Base-by-base conservation (phyloP, 1,140 invertebrate genomes). In the Anoplophora glabripennis region DNA sequence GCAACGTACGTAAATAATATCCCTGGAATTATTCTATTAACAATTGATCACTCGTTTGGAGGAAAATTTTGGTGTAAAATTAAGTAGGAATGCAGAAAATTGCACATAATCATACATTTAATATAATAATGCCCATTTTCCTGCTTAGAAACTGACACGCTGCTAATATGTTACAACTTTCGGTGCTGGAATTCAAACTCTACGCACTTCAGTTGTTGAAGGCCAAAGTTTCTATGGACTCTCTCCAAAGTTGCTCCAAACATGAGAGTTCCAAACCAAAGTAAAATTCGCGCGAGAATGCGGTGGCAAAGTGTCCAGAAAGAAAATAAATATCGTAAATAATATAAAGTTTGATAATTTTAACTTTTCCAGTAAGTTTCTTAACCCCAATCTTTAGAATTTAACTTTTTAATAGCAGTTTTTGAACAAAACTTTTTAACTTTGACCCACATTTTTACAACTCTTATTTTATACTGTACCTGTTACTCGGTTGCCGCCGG, bases 321-420 rank as follows among this genome's bases (percentile, higher is more conserved):
- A 54, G 54, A 63, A 56, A 59, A 62, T 62, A 65, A 65, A 53
- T 65, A 54, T 56, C 53, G 53, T 58, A 66, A 53, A 66, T 66
- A 63, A 63, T 58, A 57, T 54, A 61, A 63, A 63, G 57, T 66
- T 63, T 66, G 61, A 63, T 63, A 60, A 66, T 66, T 58, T 53
- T 35, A 66, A 66, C 64, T 66, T 65, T 58, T 44, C 53, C 40
- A 57, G 49, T 35, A 54, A 58, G 61, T 49, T 66, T 52, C 57
- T 66, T 60, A 66, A 62, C 60, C 64, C 59, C 60, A 53, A 63
- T 61, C 64, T 61, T 56, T 58, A 54, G 49, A 66, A 66, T 66
- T 63, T 66, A 66, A 66, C 64, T 66, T 66, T 66, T 66, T 66
- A 66, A 66, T 66, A 66, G 64, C 58, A 66, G 59, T 66, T 66